phyloP scores from a whole-genome alignment of 2,888 invertebrate species.

The Nezara viridula region DNA sequence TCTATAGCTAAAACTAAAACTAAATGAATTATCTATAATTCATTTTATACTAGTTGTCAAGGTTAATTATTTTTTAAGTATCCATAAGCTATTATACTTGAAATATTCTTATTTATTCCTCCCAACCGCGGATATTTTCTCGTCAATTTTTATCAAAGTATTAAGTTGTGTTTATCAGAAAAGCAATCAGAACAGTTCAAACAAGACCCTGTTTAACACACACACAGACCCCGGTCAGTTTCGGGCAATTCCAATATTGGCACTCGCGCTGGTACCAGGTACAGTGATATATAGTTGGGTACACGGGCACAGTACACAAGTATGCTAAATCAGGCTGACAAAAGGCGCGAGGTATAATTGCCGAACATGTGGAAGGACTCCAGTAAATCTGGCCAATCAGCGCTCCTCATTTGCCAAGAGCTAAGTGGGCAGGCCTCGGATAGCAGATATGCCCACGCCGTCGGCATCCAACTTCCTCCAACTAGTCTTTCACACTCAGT shows the following conservation, averaged over 20 bases:
- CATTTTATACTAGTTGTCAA: too few relatives aligned
- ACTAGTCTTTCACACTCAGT: neutral
- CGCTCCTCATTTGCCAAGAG: neutral
- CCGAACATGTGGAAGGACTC: neutral
- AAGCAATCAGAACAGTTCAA: neutral
- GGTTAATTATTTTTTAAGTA: too few relatives aligned
- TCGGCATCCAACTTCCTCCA: neutral
- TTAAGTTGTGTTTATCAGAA: neutral
- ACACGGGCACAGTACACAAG: neutral
- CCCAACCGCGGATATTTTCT: too few relatives aligned
- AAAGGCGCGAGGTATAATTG: neutral
- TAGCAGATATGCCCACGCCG: neutral
- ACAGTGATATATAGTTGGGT: neutral
- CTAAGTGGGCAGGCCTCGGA: conserved; percentile 20
- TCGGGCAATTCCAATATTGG: neutral
- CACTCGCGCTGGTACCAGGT: neutral
- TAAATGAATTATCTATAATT: too few relatives aligned
- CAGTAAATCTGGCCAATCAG: conserved; percentile 38
- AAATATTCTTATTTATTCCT: too few relatives aligned
- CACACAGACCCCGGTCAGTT: neutral
- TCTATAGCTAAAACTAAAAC: too few relatives aligned
- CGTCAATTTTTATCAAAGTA: neutral
- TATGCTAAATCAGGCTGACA: conserved; percentile 1
- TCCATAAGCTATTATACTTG: too few relatives aligned
- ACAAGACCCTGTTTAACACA: neutral